These are phyloP conservation scores for Saturnia pavonia DNA, from an alignment of 2,888 invertebrate genomes.

Conservation along the genomic window DNA sequence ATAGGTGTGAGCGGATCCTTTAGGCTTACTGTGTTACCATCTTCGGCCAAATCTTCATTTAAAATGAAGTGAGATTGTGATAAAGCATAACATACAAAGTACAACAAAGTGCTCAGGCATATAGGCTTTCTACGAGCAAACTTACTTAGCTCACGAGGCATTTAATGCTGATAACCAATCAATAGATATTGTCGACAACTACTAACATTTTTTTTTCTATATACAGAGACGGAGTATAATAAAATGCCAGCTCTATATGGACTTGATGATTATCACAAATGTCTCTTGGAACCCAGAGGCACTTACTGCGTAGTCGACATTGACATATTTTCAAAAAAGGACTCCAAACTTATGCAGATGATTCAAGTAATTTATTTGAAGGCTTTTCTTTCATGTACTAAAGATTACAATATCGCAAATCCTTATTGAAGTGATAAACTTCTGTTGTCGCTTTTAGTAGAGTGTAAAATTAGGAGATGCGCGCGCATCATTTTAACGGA, in stretches of 20 bases:
- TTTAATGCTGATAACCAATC: too few relatives aligned
- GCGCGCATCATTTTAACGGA: too few relatives aligned
- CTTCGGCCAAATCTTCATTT: background rate
- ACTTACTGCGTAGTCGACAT: conserved; percentile 62
- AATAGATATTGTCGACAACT: too few relatives aligned
- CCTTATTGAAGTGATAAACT: too few relatives aligned
- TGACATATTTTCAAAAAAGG: conserved; percentile 40
- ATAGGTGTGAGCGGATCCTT: too few relatives aligned
- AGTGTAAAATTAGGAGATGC: too few relatives aligned
- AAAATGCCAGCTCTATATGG: conserved; percentile 61
- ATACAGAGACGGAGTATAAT: conserved; percentile 61
- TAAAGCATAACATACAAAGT: background rate
- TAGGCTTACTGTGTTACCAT: too few relatives aligned
- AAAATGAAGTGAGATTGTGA: background rate
- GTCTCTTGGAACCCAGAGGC: conserved; percentile 50
- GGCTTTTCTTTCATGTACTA: background rate
- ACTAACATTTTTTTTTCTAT: background rate
- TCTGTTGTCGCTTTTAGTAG: too few relatives aligned
- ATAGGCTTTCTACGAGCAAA: background rate
- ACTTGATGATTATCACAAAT: conserved; percentile 59
- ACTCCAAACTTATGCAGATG: conserved; percentile 54
- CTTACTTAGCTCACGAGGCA: too few relatives aligned
- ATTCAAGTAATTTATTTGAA: conserved; percentile 51
- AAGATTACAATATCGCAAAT: too few relatives aligned
- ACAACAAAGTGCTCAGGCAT: background rate